Evolutionary conservation across 2,797 vertebrate species (phyloP), one percentile per base, ranked within the genome.

Genomic region (Paedocypris micromegethes): DNA sequence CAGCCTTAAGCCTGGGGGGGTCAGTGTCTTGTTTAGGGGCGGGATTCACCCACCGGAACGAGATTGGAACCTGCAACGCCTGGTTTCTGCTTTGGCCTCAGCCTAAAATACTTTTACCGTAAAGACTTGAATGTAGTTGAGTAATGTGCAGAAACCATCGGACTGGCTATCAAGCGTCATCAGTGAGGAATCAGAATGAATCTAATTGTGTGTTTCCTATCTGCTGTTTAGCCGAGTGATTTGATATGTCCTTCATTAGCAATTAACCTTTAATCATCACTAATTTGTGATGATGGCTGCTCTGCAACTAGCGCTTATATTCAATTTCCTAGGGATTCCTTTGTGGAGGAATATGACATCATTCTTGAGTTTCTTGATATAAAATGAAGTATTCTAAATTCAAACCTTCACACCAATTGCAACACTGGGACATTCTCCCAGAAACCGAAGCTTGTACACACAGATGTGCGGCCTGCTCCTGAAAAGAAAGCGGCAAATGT

Each of bases 221-320:
- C 70, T 62, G 61, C 54, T 58, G 40, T 65, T 67, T 68, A 68
- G 65, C 55, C 44, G 68, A 56, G 59, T 52, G 74, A 74, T 78
- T 69, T 64, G 74, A 76, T 74, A 60, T 72, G 74, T 78, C 74
- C 74, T 78, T 76, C 66, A 41, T 75, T 75, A 76, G 58, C 74
- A 59, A 68, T 72, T 74, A 70, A 78, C 74, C 77, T 78, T 72
- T 78, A 72, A 68, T 78, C 68, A 71, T 73, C 64, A 53, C 55
- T 62, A 58, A 61, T 76, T 68, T 65, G 70, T 45, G 62, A 71
- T 51, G 68, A 76, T 78, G 71, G 73, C 66, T 65, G 40, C 59
- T 43, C 65, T 48, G 52, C 46, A 50, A 49, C 56, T 65, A 64
- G 68, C 56, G 68, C 73, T 59, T 67, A 60, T 8, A 56, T 63